Evolutionary conservation across 2,888 invertebrate genomes (phyloP).

Genomic region (Nymphalis c-album): DNA sequence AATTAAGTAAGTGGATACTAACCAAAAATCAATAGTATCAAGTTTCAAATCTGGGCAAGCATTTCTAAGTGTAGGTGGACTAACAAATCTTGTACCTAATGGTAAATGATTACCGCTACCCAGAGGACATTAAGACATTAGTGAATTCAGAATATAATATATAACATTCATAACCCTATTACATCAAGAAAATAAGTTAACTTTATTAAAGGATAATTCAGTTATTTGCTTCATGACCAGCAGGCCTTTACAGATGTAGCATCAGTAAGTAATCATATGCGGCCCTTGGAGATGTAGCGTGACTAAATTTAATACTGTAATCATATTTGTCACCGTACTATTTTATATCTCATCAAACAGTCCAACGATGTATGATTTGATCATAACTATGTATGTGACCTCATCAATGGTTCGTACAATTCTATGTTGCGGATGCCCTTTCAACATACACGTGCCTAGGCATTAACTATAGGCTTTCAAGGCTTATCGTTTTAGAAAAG

Average conservation of each 20-base stretch:
- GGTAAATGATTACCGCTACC: no score
- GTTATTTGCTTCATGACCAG: slow-evolving; percentile 12
- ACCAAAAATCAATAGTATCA: no score
- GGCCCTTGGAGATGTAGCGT: slow-evolving; percentile 31
- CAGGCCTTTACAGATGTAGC: slow-evolving; percentile 29
- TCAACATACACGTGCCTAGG: background rate
- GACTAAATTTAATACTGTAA: slow-evolving; percentile 31
- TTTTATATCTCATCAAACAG: slow-evolving; percentile 32
- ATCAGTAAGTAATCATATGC: slow-evolving; percentile 31
- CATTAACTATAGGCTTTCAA: background rate
- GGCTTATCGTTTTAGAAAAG: background rate
- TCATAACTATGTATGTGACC: slow-evolving; percentile 4
- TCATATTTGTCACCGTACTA: slow-evolving; percentile 20
- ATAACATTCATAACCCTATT: background rate
- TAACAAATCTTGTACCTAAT: background rate
- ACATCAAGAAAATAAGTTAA: slow-evolving; percentile 6
- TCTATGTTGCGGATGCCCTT: background rate
- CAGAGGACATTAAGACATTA: no score
- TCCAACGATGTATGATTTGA: slow-evolving; percentile 10
- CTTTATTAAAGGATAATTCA: slow-evolving; percentile 18
- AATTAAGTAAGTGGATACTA: no score
- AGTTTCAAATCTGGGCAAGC: no score
- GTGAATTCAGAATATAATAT: background rate
- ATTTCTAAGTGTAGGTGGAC: background rate
- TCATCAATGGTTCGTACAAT: background rate